A percentile compares a stretch with the other conserved stretches of the same genome.
Conservation (phyloP, 2,113 vertebrate genomes). For the Esox niger region DNA sequence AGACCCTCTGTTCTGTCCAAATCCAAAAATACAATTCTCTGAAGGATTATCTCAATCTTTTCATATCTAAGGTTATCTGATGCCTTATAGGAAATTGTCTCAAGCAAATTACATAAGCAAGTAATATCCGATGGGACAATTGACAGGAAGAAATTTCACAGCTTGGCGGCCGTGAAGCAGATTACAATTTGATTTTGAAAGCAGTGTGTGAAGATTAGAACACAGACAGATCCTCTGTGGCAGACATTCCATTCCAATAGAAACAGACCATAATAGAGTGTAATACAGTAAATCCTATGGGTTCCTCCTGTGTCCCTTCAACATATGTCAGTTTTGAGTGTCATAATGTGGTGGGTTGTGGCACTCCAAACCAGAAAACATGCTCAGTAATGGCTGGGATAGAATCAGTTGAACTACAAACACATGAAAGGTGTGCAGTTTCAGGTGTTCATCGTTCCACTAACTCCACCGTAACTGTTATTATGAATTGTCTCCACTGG, state of each 20-base stretch:
- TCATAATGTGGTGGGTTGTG: too few species aligned
- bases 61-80: conserved; percentile 41
- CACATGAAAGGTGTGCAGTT: too few species aligned
- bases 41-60: conserved; percentile 52
- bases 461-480: too few species aligned
- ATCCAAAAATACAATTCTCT: conserved; percentile 51
- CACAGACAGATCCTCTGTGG: conserved; percentile 43
- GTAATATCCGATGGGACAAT: not conserved
- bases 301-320: not conserved
- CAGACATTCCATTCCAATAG: conserved; percentile 19
- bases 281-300: conserved; percentile 18
- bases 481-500: too few species aligned
- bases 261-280: conserved; percentile 20
- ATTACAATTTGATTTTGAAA: conserved; percentile 34
- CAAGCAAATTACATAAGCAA: conserved; percentile 32
- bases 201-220: conserved; percentile 26
- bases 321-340: too few species aligned
- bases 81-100: conserved; percentile 30
- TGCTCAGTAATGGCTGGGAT: too few species aligned
- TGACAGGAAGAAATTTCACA: conserved; percentile 18
- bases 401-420: too few species aligned
- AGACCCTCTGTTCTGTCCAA: conserved; percentile 2
- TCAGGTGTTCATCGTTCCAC: too few species aligned
- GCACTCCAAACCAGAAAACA: too few species aligned
- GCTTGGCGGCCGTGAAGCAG: conserved; percentile 25